Base-by-base conservation (phyloP, 2,888 invertebrate genomes). In the Steromphala cineraria region DNA sequence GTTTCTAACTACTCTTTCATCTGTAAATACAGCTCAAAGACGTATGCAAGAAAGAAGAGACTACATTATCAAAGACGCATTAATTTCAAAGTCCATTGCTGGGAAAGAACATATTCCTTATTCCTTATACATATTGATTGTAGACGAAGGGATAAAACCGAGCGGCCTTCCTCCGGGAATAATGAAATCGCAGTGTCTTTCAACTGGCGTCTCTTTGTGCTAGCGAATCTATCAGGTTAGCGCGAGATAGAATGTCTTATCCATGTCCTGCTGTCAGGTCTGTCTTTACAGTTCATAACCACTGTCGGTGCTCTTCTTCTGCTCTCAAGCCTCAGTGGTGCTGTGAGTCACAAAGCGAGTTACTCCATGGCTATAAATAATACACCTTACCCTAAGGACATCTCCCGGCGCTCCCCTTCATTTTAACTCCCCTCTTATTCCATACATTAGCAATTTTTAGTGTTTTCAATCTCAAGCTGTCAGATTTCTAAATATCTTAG, bases 141-240 rank as follows among this genome's bases (percentile, higher is more conserved):
- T 15, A 36, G 31, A 28, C 71, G 10, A 13, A 36, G 15, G 31
- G 15, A n/a, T 31, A 17, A 36, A 71, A 8, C 71, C 24, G 71
- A 71, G 71, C 36, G 31, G 19, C 40, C 36, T 40, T 71, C 71
- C 40, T 13, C 24, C 10, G 31, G n/a, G 40, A 36, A 28, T 71
- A 71, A 71, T 71, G 71, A 71, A 71, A 71, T 71, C 71, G 19
- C 36, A 71, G 36, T 71, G 71, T 71, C 71, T 71, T 71, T 71
- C 71, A 71, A 36, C 71, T 36, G 36, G 31, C 19, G 28, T 36
- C 31, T 36, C 71, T 71, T 71, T 71, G 56, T 19, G 24, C 19
- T 56, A 21, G 19, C 21, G 24, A 56, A 56, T 56, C 56, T 56
- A 56, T 56, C 56, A 56, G 56, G 21, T 56, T 56, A 21, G 19